Base-by-base conservation (phyloP, 2,797 vertebrate species). In the Podarcis lilfordi region DNA sequence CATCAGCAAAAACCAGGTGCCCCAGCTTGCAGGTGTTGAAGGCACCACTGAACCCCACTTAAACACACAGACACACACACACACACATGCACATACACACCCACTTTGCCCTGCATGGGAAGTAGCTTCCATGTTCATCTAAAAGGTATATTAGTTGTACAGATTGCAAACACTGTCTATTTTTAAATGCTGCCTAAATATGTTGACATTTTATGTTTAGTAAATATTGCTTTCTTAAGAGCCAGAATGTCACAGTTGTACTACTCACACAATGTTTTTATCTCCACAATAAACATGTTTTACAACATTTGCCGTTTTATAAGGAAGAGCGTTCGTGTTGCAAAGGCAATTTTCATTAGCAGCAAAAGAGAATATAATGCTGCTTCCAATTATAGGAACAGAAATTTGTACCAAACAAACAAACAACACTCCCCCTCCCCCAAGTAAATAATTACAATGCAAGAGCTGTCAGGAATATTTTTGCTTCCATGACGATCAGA, bases 321-420 rank as follows among this genome's bases (percentile, higher is more conserved):
- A 90, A 91, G 88, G 66, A 66, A 32, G 35, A 80, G 61, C n/a
- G 8, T 64, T 92, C 93, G 89, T 90, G 82, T 91, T 92, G 29
- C 25, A 81, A 81, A 93, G 37, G 43, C 43, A 0, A 27, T 81
- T 91, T 90, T 71, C 85, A 82, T 90, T 84, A 89, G 86, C 83
- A 91, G 27, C 15, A 40, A 68, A 88, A 84, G 82, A 82, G 79
- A 89, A 80, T 5, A 61, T 0, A 64, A 25, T 1, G 85, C 79
- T 86, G 5, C 82, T 88, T 17, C 61, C 86, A 86, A 87, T 43
- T 11, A 21, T 32, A 77, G 76, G 6, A 77, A 35, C 71, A 69
- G 64, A 69, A 81, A 68, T 40, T 68, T 61, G 55, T 64, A 77
- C 29, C 45, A 85, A 29, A 37, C 32, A 85, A 29, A 37, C 32